Percentiles rank a stretch among this genome's conserved stretches.
These are phyloP conservation scores for Chrysemys picta DNA, from an alignment of 2,113 vertebrate species.

Conservation along the genomic window DNA sequence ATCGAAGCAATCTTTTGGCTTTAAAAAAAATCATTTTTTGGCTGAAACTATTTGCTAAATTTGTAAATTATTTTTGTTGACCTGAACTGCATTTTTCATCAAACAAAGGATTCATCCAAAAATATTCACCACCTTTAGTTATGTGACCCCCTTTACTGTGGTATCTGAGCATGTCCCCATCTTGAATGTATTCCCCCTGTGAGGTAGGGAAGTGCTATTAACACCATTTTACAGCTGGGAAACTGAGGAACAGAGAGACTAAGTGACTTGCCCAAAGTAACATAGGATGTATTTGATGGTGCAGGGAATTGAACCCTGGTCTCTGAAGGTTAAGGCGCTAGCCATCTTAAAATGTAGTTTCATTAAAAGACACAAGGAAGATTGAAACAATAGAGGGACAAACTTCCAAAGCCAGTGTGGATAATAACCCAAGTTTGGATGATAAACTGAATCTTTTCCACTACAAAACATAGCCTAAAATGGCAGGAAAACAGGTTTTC, in stretches of 20 bases:
- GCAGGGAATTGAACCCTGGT: not conserved
- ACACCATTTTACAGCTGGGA: not conserved
- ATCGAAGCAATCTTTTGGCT: not conserved
- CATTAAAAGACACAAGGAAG: not conserved
- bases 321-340: not conserved
- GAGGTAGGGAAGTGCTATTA: not conserved
- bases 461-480: slow-evolving; percentile 28
- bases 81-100: not conserved
- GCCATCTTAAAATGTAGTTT: slow-evolving; percentile 46
- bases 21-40: not conserved
- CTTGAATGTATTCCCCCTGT: not conserved
- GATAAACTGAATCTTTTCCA: slow-evolving; percentile 31
- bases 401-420: slow-evolving; percentile 20
- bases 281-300: slow-evolving; percentile 10
- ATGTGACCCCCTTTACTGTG: not conserved
- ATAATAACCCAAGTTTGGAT: slow-evolving; percentile 6
- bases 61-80: not conserved
- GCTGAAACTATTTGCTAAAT: not conserved
- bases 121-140: not conserved
- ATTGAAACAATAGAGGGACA: not conserved
- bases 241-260: not conserved
- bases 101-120: not conserved
- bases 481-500: not conserved
- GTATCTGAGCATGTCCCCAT: not conserved
- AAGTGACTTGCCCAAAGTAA: slow-evolving; percentile 17